Evolutionary conservation across 2,888 invertebrate species (phyloP).

Genomic region (Branchinecta sandiegonensis): DNA sequence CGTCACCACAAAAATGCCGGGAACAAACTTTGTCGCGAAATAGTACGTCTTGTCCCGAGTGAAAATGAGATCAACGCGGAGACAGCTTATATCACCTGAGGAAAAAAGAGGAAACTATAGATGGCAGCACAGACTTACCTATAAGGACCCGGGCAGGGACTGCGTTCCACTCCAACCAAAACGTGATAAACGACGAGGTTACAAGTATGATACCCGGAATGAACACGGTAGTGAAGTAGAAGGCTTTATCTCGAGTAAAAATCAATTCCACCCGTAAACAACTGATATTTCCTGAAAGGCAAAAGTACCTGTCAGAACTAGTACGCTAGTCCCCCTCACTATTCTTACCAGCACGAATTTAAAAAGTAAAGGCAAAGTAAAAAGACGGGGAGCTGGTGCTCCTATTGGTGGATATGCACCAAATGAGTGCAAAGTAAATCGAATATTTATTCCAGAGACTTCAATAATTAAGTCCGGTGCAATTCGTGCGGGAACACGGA

Average conservation of each 20-base stretch:
- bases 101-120: not conserved
- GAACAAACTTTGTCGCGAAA: not conserved
- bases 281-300: constrained; percentile 74
- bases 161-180: constrained; percentile 95
- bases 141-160: constrained; percentile 93
- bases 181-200: constrained; percentile 90
- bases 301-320: constrained; percentile 17
- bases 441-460: too few species aligned
- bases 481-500: too few species aligned
- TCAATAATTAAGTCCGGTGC: too few species aligned
- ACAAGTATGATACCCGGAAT: constrained; percentile 92
- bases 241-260: constrained; percentile 87
- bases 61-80: constrained; percentile 9
- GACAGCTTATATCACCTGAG: constrained; percentile 6
- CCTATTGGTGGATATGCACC: too few species aligned
- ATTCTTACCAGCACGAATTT: too few species aligned
- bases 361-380: too few species aligned
- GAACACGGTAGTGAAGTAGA: constrained; percentile 93
- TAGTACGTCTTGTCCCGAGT: constrained; percentile 11
- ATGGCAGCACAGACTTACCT: constrained; percentile 34
- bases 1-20: constrained; percentile 13
- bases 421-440: too few species aligned
- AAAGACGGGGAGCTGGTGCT: too few species aligned
- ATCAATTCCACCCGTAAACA: constrained; percentile 83
- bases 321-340: not conserved